Evolutionary conservation across 2,888 invertebrate genomes (phyloP).

Genomic region (Apamea anceps): DNA sequence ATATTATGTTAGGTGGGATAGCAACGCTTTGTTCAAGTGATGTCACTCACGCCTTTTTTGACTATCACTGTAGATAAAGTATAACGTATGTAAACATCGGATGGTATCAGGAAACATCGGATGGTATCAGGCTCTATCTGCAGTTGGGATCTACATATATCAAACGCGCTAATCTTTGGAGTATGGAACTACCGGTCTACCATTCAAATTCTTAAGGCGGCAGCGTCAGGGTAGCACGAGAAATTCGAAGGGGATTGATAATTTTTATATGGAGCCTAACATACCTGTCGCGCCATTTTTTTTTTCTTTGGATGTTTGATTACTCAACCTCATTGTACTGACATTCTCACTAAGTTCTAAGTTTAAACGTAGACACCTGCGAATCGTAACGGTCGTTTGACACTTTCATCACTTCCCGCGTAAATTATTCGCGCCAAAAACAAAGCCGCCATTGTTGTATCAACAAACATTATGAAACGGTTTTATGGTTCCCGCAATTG

Average conservation of each 20-base stretch:
- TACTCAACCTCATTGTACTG: background rate
- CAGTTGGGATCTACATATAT: no score
- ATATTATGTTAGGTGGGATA: background rate
- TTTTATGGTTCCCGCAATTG: conserved; percentile 27
- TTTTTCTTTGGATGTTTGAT: no score
- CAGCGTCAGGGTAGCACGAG: no score
- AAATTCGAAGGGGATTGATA: no score
- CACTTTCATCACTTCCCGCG: conserved; percentile 59
- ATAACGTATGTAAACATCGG: background rate
- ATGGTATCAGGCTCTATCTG: background rate
- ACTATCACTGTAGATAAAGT: background rate
- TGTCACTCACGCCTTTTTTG: background rate
- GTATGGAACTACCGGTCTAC: no score
- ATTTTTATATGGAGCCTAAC: no score
- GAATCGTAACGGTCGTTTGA: conserved; percentile 28
- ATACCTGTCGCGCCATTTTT: no score
- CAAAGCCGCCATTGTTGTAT: conserved; percentile 61
- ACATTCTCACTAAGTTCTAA: conserved; percentile 3
- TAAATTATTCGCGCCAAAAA: conserved; percentile 59
- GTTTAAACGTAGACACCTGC: conserved; percentile 31
- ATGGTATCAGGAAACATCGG: background rate
- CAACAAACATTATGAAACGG: conserved; percentile 54
- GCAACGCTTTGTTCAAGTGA: background rate
- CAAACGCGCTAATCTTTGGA: no score
- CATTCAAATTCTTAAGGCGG: no score